Evolutionary conservation across 2,888 invertebrate genomes (phyloP), one percentile per base, ranked within the genome.

Genomic region (Chalcis sispes): DNA sequence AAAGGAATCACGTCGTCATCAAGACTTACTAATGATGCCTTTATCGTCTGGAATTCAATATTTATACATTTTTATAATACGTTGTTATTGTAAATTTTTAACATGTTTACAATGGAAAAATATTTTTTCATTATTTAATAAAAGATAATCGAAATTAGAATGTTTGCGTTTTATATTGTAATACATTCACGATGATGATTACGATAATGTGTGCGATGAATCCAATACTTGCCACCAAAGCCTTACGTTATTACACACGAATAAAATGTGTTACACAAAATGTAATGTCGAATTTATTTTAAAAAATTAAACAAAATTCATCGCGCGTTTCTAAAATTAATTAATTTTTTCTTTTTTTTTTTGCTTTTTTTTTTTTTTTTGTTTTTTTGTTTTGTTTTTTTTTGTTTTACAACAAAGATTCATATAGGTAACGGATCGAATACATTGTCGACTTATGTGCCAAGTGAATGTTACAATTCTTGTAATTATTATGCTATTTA

Each of bases 1-100:
- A 88, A 85, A 64, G 87, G 85, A 82, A 86, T 86, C 80, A 85
- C 82, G 81, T 80, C 85, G 79, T 86, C 87, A 80, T 87, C 87
- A 78, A 83, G 81, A 83, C 81, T 86, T 82, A 82, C 85, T 80
- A 79, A 84, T 79, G 86, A 85, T 78, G 83, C 81, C 83, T 83
- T 85, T 77, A 81, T 84, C 66, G 83, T 85, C 85, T 86, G 85
- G 81, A 85, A 85, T 81, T 81, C 79, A 77, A 75, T 80, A 40
- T 36, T 67, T 46, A 52, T 23, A 27, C 10, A 56, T 56, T 42
- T 29, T 48, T 56, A n/a, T 18, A 18, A 25, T 7, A 20, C 7
- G 27, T 18, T 7, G 36, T 36, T 36, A n/a, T n/a, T n/a, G n/a
- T n/a, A n/a, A n/a, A n/a, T n/a, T 18, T n/a, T n/a, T n/a, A n/a